Base-by-base conservation (phyloP, 2,797 vertebrate genomes). In the Morelia viridis region DNA sequence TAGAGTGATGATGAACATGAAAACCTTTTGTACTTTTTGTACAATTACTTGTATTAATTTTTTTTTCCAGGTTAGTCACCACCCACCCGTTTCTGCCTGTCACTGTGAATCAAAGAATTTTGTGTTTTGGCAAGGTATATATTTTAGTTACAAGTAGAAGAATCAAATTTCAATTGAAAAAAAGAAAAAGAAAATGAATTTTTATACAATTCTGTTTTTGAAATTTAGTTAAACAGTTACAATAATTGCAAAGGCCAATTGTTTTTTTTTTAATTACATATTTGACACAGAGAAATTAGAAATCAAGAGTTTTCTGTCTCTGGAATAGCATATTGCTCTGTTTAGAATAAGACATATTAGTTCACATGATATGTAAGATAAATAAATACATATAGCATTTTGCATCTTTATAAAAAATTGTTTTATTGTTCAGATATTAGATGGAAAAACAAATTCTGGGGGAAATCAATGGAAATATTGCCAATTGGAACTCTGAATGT, bases 361-460 rank as follows among this genome's bases (percentile, higher is more conserved):
- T 50, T 89, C 28, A 26, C 88, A 84, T 93, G 0, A 0, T 80
- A 46, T 83, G 19, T 56, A 13, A 88, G 13, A 28, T 41, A 68
- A 35, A 35, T 22, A 31, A 65, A 53, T 83, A 0, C 19, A 4
- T 1, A 68, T 53, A 31, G 56, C 95, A 89, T 41, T 85, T 96
- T 96, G 22, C 91, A 87, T 19, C 65, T 94, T 95, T 93, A 24
- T 92, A 90, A 95, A 93, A 89, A 46, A 94, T 94, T 92, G 22
- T 53, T 95, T 4, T 96, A 93, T 86, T 58, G 91, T 96, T 96
- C 95, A 99, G 99, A 99, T 97, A 98, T 99, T 95, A 98, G 99
- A 97, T 99, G 99, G 99, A 99, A 99, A 98, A 99, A 99, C 97
- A 99, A 99, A 97, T 99, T 99, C 97, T 99, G 99, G 99, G 99